Percentiles rank a stretch among this genome's conserved stretches.
These are phyloP conservation scores for Diacarnus erythraeanus DNA, from an alignment of 37 sponge, comb jelly and placozoan species.

Conservation along the genomic window DNA sequence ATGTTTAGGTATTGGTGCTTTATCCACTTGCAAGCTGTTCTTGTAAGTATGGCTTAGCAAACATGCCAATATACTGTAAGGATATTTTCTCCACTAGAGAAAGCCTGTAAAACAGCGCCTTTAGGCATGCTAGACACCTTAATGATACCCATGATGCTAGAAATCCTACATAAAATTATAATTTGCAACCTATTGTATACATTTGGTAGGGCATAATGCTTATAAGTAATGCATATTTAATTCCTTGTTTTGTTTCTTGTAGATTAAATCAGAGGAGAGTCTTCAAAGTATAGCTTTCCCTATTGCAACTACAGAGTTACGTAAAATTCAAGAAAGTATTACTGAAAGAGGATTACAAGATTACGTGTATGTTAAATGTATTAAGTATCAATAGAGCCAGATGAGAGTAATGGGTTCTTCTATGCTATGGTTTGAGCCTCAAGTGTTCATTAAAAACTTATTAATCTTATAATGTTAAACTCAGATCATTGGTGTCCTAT, in stretches of 20 bases:
- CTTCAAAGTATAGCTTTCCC: slow-evolving; percentile 34
- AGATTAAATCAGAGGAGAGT: slow-evolving; percentile 59
- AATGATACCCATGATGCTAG: too few relatives aligned
- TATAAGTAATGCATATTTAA: not conserved
- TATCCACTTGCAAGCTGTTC: too few relatives aligned
- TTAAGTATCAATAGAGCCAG: too few relatives aligned
- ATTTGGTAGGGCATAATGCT: not conserved
- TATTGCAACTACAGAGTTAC: slow-evolving; percentile 23
- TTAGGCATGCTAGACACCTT: too few relatives aligned
- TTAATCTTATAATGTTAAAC: not conserved
- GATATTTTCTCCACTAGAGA: too few relatives aligned
- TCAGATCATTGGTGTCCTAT: slow-evolving; percentile 17
- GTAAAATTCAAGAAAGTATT: slow-evolving; percentile 4
- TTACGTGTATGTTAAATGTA: slow-evolving; percentile 25
- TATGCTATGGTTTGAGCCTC: not conserved
- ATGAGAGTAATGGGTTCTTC: not conserved
- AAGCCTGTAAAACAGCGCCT: too few relatives aligned
- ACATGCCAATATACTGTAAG: too few relatives aligned
- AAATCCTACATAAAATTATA: too few relatives aligned
- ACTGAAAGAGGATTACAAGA: not conserved
- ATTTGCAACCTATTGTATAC: not conserved
- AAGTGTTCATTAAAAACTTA: not conserved
- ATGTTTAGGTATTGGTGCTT: too few relatives aligned
- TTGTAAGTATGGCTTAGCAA: too few relatives aligned
- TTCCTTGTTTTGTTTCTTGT: too few relatives aligned